Evolutionary conservation across 2,888 invertebrate genomes (phyloP).

Genomic region (Coronaproctus castanopsis): DNA sequence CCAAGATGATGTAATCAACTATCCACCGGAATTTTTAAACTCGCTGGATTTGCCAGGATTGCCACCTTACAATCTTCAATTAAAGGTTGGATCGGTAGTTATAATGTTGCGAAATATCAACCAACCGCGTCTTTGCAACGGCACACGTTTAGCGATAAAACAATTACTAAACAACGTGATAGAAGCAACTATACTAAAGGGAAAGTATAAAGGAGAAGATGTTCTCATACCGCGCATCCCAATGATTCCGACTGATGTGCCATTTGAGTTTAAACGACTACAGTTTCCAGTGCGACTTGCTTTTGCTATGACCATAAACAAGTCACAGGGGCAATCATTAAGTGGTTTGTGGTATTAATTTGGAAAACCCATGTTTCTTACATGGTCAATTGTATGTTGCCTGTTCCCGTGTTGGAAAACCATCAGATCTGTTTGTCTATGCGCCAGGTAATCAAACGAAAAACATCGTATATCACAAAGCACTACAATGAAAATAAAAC

Average conservation of each 20-base stretch:
- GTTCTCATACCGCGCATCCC: not conserved
- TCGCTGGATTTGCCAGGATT: not conserved
- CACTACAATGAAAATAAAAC: no score
- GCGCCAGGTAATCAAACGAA: no score
- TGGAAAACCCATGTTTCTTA: no score
- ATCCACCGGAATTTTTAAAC: not conserved
- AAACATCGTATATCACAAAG: no score
- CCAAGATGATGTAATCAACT: not conserved
- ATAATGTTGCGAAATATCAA: not conserved
- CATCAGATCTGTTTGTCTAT: no score
- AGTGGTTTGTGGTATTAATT: no score
- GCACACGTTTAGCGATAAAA: not conserved
- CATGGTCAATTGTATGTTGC: no score
- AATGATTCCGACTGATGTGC: not conserved
- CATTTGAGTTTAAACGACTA: not conserved
- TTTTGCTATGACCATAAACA: not conserved
- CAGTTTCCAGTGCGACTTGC: not conserved
- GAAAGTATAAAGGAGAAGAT: not conserved
- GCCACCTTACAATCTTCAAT: not conserved
- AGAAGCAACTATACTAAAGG: not conserved
- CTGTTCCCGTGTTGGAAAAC: no score
- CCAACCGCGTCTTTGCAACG: not conserved
- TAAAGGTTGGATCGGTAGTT: not conserved
- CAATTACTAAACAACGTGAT: not conserved
- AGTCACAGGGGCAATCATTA: not conserved